phyloP scores from a whole-genome alignment of 2,797 vertebrate genomes.

The Sebastolobus altivelis region DNA sequence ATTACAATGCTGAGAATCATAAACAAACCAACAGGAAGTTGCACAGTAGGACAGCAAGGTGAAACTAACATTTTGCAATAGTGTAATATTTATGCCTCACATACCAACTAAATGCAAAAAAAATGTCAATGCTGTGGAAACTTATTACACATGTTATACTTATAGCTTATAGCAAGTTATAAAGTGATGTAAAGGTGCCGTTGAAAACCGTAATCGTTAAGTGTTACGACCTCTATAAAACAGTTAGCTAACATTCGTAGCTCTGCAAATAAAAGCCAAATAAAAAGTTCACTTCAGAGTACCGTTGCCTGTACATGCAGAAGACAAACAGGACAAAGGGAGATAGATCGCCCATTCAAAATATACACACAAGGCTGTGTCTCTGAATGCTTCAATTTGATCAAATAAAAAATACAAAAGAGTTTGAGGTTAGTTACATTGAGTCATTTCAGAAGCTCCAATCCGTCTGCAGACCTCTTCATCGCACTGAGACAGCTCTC shows the following conservation, averaged over 20 bases:
- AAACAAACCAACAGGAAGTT: slow-evolving; percentile 32
- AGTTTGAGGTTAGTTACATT: slow-evolving; percentile 22
- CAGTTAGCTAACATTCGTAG: neutral
- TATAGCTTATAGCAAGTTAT: neutral
- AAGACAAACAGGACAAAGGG: slow-evolving; percentile 2
- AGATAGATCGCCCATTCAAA: slow-evolving; percentile 31
- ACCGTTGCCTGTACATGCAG: neutral
- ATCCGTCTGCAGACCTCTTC: slow-evolving; percentile 27
- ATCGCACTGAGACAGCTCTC: slow-evolving; percentile 21
- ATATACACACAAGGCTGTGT: neutral
- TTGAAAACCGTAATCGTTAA: no score
- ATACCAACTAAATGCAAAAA: neutral
- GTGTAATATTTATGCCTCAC: neutral
- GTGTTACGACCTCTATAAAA: no score
- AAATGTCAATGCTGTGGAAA: neutral
- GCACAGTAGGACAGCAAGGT: neutral
- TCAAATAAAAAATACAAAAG: no score
- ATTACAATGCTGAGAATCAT: slow-evolving; percentile 49
- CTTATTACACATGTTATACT: neutral
- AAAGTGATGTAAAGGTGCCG: neutral
- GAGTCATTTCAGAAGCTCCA: slow-evolving; percentile 34
- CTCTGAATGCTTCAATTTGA: no score
- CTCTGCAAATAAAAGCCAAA: neutral
- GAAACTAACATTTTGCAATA: neutral
- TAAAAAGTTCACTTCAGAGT: neutral